phyloP scores from a whole-genome alignment of 2,797 vertebrate species.

The Smutsia temminckii region DNA sequence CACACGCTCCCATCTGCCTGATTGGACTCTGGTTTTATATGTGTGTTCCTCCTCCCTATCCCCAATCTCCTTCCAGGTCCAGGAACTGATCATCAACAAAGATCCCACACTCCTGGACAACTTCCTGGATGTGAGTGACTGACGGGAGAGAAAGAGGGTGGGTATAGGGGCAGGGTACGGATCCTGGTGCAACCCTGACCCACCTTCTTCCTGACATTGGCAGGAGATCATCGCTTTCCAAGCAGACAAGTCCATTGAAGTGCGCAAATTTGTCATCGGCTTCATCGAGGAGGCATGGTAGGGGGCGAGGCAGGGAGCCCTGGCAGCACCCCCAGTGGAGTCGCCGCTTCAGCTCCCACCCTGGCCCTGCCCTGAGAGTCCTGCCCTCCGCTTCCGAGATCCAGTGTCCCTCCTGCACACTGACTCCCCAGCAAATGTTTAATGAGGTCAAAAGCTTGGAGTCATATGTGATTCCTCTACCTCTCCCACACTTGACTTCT shows the following conservation, averaged over 20 bases:
- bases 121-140: slow-evolving; percentile 92
- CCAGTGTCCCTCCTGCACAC: background rate
- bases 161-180: background rate
- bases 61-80: slow-evolving; percentile 86
- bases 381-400: background rate
- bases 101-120: slow-evolving; percentile 95
- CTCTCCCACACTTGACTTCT: background rate
- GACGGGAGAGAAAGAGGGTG: fast-evolving
- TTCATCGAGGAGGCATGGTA: slow-evolving; percentile 97
- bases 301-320: slow-evolving; percentile 71
- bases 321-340: too few relatives aligned
- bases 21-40: background rate
- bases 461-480: fast-evolving
- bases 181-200: background rate
- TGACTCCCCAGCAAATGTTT: background rate
- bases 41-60: background rate
- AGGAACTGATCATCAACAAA: slow-evolving; percentile 96
- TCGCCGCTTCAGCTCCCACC: background rate
- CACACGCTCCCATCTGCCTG: fast-evolving
- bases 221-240: slow-evolving; percentile 97
- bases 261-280: slow-evolving; percentile 95
- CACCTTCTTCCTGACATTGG: background rate
- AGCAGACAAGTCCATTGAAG: slow-evolving; percentile 94
- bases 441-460: background rate
- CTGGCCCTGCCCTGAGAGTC: background rate